phyloP scores from a whole-genome alignment of 2,888 invertebrate genomes.

The Parapristionchus giblindavisi region DNA sequence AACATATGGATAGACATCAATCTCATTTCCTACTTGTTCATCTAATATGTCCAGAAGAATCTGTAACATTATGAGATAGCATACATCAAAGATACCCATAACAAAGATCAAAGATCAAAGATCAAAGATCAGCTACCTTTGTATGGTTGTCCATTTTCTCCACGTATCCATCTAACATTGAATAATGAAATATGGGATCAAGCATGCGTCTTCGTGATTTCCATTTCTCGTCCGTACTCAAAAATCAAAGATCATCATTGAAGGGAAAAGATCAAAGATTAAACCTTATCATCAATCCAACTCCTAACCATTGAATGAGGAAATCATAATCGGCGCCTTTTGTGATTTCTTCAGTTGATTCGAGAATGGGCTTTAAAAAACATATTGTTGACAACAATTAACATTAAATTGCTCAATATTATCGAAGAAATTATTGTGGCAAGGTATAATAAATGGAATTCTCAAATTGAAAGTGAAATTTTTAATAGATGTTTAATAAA shows the following conservation, averaged over 20 bases:
- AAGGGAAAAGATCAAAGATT: no score
- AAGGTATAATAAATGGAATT: no score
- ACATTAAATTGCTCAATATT: no score
- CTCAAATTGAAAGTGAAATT: no score
- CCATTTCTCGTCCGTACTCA: constrained; percentile 72
- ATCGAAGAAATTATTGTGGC: no score
- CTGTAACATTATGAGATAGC: no score
- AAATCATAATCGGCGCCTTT: constrained; percentile 71
- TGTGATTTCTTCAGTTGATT: constrained; percentile 65
- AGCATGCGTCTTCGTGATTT: constrained; percentile 70
- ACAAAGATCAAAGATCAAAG: no score
- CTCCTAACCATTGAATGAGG: constrained; percentile 72
- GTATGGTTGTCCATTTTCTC: constrained; percentile 36
- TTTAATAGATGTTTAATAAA: no score
- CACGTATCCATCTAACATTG: constrained; percentile 71
- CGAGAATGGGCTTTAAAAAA: constrained; percentile 63
- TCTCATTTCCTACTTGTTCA: constrained; percentile 48
- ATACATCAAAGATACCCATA: no score
- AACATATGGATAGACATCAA: constrained; percentile 72
- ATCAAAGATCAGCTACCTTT: constrained; percentile 26
- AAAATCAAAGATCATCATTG: no score
- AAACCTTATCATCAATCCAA: constrained; percentile 71
- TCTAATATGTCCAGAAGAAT: constrained; percentile 66
- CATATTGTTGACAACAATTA: no score
- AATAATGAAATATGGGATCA: constrained; percentile 73